phyloP scores from a whole-genome alignment of 2,113 vertebrate genomes.

The Lethenteron reissneri region DNA sequence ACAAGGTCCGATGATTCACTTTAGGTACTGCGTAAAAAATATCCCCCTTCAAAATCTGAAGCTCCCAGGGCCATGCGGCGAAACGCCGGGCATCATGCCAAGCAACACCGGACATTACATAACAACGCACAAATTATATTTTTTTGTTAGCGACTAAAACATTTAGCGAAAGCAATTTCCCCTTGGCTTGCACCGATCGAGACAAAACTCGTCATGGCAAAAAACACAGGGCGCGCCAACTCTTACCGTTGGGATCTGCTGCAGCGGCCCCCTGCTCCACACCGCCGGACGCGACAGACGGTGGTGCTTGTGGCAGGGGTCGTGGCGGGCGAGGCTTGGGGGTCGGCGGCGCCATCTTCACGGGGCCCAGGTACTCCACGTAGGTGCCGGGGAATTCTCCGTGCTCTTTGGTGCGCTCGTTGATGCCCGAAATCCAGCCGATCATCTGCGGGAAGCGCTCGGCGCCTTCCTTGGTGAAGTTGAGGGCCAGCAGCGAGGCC shows the following conservation, averaged over 20 bases:
- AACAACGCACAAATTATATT: too few relatives aligned
- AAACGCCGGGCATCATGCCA: too few relatives aligned
- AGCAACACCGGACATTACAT: too few relatives aligned
- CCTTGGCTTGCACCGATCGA: too few relatives aligned
- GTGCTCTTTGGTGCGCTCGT: constrained; percentile 78
- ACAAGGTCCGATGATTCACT: too few relatives aligned
- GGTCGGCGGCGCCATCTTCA: constrained; percentile 72
- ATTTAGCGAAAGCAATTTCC: too few relatives aligned
- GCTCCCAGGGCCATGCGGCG: too few relatives aligned
- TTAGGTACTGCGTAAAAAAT: too few relatives aligned
- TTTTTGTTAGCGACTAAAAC: too few relatives aligned
- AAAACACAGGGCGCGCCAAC: too few relatives aligned
- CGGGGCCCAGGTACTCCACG: constrained; percentile 74
- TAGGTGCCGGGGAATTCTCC: constrained; percentile 97
- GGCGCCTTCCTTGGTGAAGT: constrained; percentile 38
- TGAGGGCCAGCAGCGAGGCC: constrained; percentile 18
- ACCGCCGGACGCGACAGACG: constrained; percentile 10
- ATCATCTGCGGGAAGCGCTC: constrained; percentile 75
- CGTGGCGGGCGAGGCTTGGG: constrained; percentile 69
- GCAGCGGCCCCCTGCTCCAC: constrained; percentile 1
- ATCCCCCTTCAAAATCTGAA: too few relatives aligned
- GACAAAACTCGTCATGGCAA: too few relatives aligned
- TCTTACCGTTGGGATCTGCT: not conserved
- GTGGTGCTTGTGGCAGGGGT: constrained; percentile 67
- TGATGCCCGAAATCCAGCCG: constrained; percentile 80